Evolutionary conservation across 2,888 invertebrate genomes (phyloP).

Genomic region (Willowsia nigromaculata): DNA sequence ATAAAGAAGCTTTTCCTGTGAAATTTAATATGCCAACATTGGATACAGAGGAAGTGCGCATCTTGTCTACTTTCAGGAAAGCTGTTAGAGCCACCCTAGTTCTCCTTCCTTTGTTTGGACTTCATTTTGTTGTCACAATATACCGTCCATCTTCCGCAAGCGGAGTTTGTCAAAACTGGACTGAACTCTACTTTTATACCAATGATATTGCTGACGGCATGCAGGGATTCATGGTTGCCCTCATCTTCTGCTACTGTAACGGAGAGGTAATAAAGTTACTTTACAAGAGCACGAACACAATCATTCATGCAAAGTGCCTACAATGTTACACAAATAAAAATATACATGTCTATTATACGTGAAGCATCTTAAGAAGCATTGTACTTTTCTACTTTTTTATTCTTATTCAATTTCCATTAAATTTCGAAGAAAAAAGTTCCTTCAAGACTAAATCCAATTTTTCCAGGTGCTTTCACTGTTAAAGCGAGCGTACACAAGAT

Average conservation of each 20-base stretch:
- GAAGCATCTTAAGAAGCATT: not conserved
- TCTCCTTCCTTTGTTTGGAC: constrained; percentile 82
- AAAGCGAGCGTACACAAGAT: constrained; percentile 72
- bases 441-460: not conserved
- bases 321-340: not conserved
- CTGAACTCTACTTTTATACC: constrained; percentile 80
- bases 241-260: constrained; percentile 81
- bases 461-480: constrained; percentile 74
- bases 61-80: constrained; percentile 80
- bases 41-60: constrained; percentile 10
- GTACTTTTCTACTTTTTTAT: not conserved
- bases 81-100: constrained; percentile 81
- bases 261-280: constrained; percentile 80
- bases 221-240: constrained; percentile 80
- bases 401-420: not conserved
- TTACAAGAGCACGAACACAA: not conserved
- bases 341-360: not conserved
- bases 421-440: not conserved
- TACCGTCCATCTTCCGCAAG: constrained; percentile 60
- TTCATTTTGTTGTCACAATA: constrained; percentile 80
- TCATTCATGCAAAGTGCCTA: not conserved
- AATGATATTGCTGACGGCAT: constrained; percentile 81
- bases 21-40: not conserved
- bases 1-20: not conserved
- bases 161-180: constrained; percentile 77